Conservation (phyloP, 2,113 vertebrate species). For the Eurypyga helias region DNA sequence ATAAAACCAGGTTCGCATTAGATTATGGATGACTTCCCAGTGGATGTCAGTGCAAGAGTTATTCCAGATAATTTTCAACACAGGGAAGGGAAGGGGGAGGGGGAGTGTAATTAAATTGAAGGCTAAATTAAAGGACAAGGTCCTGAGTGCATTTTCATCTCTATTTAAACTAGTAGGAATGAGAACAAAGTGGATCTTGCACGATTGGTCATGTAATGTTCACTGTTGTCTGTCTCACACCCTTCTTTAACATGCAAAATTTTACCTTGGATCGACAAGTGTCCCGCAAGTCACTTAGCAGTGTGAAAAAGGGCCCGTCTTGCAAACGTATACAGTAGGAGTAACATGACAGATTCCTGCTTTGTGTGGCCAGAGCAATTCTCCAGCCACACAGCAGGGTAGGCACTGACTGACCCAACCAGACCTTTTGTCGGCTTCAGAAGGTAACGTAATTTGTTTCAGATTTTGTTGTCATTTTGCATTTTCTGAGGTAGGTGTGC, state of each 20-base stretch:
- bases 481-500: background rate
- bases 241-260: background rate
- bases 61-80: background rate
- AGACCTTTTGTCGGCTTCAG: background rate
- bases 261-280: background rate
- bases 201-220: rapidly evolving
- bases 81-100: background rate
- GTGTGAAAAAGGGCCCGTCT: background rate
- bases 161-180: background rate
- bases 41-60: background rate
- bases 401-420: background rate
- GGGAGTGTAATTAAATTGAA: background rate
- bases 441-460: background rate
- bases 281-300: background rate
- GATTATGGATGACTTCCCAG: background rate
- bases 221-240: background rate
- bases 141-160: background rate
- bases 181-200: background rate
- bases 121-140: slow-evolving; percentile 4
- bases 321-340: background rate
- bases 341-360: background rate
- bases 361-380: background rate
- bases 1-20: background rate
- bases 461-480: background rate
- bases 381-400: background rate